Conservation (phyloP, 2,797 vertebrate genomes). For the Propithecus perrieri region DNA sequence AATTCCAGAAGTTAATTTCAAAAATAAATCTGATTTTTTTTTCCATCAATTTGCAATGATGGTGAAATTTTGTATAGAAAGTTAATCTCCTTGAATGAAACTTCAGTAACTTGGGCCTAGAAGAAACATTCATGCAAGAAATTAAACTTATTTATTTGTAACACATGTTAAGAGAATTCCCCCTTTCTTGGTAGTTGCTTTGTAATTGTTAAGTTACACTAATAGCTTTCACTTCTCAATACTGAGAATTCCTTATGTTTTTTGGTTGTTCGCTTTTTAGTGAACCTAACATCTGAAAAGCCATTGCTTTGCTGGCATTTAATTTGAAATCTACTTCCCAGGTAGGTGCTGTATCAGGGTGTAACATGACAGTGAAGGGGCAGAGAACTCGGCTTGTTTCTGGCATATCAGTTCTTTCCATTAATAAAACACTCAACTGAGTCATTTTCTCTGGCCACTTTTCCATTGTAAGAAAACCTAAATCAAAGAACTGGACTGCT, state of each 20-base stretch:
- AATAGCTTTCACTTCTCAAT: background rate
- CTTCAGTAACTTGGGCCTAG: constrained; percentile 46
- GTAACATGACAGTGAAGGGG: constrained; percentile 42
- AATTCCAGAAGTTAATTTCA: constrained; percentile 53
- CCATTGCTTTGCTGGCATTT: background rate
- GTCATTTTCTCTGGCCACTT: constrained; percentile 68
- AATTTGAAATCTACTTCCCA: background rate
- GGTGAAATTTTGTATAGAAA: constrained; percentile 2
- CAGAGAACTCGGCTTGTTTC: constrained; percentile 51
- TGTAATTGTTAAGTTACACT: constrained; percentile 52
- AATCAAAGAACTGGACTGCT: constrained; percentile 85
- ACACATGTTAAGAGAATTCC: constrained; percentile 50
- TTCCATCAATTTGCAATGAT: background rate
- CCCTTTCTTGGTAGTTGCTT: background rate
- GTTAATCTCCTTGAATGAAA: constrained; percentile 47
- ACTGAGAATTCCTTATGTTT: constrained; percentile 52
- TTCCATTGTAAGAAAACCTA: constrained; percentile 81
- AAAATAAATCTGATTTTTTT: constrained; percentile 52
- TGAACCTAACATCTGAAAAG: constrained; percentile 44
- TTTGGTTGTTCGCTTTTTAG: constrained; percentile 22
- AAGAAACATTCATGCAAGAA: constrained; percentile 63
- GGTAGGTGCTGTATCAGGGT: background rate
- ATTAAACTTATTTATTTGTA: constrained; percentile 71
- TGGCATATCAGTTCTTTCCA: constrained; percentile 69
- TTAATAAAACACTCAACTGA: constrained; percentile 80